These are phyloP conservation scores for Teleiodes luculella DNA, from an alignment of 2,888 invertebrate species.

Conservation along the genomic window DNA sequence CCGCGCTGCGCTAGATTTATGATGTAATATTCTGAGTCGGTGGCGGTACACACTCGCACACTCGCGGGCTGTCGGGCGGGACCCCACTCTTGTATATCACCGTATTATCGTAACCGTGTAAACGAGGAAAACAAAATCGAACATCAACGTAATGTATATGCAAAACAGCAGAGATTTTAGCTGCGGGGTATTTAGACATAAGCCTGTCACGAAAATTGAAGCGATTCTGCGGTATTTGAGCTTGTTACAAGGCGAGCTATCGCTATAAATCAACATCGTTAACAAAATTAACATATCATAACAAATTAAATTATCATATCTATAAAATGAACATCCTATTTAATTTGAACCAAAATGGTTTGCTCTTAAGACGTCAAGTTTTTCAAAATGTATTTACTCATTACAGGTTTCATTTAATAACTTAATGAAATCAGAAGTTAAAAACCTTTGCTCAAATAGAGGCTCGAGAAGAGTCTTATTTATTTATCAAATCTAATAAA, in stretches of 20 bases:
- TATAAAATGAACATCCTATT: too few relatives aligned
- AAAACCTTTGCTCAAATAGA: too few relatives aligned
- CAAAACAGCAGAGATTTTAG: neutral
- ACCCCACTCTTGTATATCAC: neutral
- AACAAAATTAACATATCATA: too few relatives aligned
- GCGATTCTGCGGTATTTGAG: neutral
- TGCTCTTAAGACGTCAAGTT: too few relatives aligned
- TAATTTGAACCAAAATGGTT: too few relatives aligned
- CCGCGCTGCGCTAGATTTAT: slow-evolving; percentile 55
- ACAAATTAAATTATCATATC: too few relatives aligned
- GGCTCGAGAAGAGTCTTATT: too few relatives aligned
- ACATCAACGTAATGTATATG: slow-evolving; percentile 3
- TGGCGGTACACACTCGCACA: slow-evolving; percentile 2
- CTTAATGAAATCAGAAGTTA: too few relatives aligned
- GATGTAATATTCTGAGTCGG: slow-evolving; percentile 48
- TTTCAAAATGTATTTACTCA: too few relatives aligned
- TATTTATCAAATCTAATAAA: too few relatives aligned
- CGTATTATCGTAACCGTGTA: slow-evolving; percentile 1
- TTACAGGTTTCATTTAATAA: too few relatives aligned
- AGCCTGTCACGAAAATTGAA: neutral
- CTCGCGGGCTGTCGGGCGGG: slow-evolving; percentile 21
- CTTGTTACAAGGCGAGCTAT: neutral
- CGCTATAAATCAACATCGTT: slow-evolving; percentile 1
- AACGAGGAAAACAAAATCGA: slow-evolving; percentile 6
- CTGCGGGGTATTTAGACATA: neutral